These are phyloP conservation scores for Chrysolina americana DNA, from an alignment of 2,888 invertebrate species.

Conservation along the genomic window DNA sequence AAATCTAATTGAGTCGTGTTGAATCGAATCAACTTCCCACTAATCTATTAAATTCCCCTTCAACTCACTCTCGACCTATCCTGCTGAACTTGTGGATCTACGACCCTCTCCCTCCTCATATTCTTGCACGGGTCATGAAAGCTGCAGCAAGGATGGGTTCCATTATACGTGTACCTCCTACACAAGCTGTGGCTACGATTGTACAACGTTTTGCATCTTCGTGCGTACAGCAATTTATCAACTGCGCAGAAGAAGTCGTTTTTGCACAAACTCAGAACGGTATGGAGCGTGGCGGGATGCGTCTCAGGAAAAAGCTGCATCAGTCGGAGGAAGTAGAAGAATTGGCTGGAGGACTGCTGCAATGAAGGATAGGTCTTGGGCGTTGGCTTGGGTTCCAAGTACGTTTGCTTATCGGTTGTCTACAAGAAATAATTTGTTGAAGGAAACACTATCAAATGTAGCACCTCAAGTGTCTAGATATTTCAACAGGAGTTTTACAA, in stretches of 20 bases:
- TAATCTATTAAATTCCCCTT: not conserved
- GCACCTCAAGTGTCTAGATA: no score
- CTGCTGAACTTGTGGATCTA: not conserved
- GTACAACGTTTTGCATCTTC: slow-evolving; percentile 56
- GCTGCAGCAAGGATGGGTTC: slow-evolving; percentile 36
- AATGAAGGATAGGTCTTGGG: slow-evolving; percentile 48
- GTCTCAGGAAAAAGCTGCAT: slow-evolving; percentile 68
- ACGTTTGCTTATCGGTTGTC: not conserved
- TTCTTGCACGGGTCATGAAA: not conserved
- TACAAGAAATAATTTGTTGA: slow-evolving; percentile 14
- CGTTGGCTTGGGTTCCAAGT: not conserved
- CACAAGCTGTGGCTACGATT: slow-evolving; percentile 45
- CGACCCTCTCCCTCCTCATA: slow-evolving; percentile 11
- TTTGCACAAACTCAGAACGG: slow-evolving; percentile 64
- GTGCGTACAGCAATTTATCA: slow-evolving; percentile 66
- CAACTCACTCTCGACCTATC: not conserved
- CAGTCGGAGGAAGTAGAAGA: slow-evolving; percentile 66
- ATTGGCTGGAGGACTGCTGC: slow-evolving; percentile 64
- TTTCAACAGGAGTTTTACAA: no score
- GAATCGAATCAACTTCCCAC: no score
- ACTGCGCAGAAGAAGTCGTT: slow-evolving; percentile 67
- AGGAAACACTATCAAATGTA: not conserved
- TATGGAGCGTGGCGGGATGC: slow-evolving; percentile 68
- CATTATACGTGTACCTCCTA: slow-evolving; percentile 30
- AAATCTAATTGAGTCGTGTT: no score